Percentiles rank a stretch among this genome's conserved stretches.
These are phyloP conservation scores for Saxidomus purpurata DNA, from an alignment of 1,140 invertebrate species.

Conservation along the genomic window DNA sequence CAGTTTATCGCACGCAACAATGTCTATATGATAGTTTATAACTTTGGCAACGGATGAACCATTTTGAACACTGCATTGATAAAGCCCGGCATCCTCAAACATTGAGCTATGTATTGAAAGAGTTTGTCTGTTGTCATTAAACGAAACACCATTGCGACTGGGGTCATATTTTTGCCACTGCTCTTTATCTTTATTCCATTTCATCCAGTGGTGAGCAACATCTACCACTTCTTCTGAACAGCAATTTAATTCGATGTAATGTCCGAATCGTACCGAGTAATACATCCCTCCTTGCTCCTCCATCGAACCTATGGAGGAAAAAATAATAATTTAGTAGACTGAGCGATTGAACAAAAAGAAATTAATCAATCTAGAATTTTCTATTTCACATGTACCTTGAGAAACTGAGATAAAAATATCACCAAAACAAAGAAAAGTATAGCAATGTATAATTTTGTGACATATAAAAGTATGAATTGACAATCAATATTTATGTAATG, in stretches of 20 bases:
- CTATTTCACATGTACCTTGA: too few species aligned
- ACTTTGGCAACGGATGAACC: too few species aligned
- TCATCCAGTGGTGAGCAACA: background rate
- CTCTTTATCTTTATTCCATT: background rate
- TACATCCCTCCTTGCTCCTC: background rate
- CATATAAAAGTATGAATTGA: too few species aligned
- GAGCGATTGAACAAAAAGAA: too few species aligned
- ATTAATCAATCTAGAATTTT: too few species aligned
- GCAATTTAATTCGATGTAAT: constrained; percentile 19
- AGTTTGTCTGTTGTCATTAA: background rate
- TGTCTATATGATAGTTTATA: background rate
- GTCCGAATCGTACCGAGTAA: background rate
- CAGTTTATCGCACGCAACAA: background rate
- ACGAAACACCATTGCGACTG: background rate
- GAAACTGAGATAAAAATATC: too few species aligned
- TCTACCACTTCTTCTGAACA: background rate
- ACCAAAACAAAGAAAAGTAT: too few species aligned
- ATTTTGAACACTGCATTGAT: background rate
- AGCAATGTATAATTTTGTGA: too few species aligned
- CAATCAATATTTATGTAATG: too few species aligned
- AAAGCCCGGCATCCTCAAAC: background rate
- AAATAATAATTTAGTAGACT: too few species aligned
- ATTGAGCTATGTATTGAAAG: background rate
- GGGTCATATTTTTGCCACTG: background rate
- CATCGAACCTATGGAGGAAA: too few species aligned